These are phyloP conservation scores for Proales similis DNA, from an alignment of 1,140 invertebrate species.

Conservation along the genomic window DNA sequence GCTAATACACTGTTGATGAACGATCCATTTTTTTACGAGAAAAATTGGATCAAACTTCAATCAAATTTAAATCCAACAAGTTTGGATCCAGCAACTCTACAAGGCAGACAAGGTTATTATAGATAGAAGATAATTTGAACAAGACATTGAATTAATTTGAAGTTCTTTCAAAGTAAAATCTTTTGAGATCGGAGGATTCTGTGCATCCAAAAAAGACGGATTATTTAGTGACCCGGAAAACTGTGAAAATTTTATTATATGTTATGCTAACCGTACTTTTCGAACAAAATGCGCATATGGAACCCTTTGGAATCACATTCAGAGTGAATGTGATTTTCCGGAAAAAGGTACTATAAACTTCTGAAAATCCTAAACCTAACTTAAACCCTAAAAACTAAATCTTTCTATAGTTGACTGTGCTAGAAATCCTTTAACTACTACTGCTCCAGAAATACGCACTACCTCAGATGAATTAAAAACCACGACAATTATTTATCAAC, in stretches of 20 bases:
- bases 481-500: slow-evolving; percentile 17
- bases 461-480: not conserved
- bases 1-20: slow-evolving; percentile 1
- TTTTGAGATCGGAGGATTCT: slow-evolving; percentile 17
- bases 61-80: not conserved
- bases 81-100: not conserved
- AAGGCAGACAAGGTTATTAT: not conserved
- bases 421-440: not conserved
- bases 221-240: slow-evolving; percentile 21
- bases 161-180: too few species aligned
- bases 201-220: slow-evolving; percentile 35
- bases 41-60: too few species aligned
- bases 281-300: slow-evolving; percentile 36
- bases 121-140: not conserved
- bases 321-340: slow-evolving; percentile 29
- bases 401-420: slow-evolving; percentile 21
- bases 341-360: slow-evolving; percentile 27
- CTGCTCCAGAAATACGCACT: not conserved
- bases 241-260: slow-evolving; percentile 37
- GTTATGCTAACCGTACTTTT: slow-evolving; percentile 35
- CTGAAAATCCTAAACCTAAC: not conserved
- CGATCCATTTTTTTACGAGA: too few species aligned
- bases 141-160: too few species aligned
- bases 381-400: not conserved
- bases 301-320: slow-evolving; percentile 27